Percentiles rank a stretch among this genome's conserved stretches.
These are phyloP conservation scores for Neodiprion pinetum DNA, from an alignment of 1,140 invertebrate genomes.

Conservation along the genomic window DNA sequence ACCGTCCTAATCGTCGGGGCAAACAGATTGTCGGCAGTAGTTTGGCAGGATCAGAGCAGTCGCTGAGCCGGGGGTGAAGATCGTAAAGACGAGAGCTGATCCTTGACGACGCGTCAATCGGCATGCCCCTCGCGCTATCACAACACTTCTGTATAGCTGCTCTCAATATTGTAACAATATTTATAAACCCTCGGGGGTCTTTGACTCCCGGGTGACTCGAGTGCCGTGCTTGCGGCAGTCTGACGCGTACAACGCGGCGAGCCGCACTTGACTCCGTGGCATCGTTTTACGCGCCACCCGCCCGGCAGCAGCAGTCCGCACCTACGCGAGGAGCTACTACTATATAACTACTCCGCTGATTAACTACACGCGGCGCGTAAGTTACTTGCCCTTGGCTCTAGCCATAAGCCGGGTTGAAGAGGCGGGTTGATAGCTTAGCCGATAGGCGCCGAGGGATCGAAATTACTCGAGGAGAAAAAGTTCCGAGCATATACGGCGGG, in stretches of 20 bases:
- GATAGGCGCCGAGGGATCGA: constrained; percentile 4
- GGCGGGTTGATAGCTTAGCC: not conserved
- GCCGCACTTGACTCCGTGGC: no score
- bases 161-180: constrained; percentile 39
- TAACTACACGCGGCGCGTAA: no score
- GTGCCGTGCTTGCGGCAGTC: not conserved
- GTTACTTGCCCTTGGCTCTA: no score
- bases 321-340: not conserved
- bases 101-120: constrained; percentile 37
- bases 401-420: not conserved
- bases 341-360: no score
- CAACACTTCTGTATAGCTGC: not conserved
- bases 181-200: constrained; percentile 46
- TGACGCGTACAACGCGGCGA: no score
- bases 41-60: not conserved
- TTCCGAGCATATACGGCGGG: not conserved
- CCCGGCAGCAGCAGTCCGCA: not conserved
- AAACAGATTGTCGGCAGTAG: constrained; percentile 36
- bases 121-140: constrained; percentile 43
- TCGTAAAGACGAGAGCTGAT: constrained; percentile 43
- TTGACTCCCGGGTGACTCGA: constrained; percentile 37
- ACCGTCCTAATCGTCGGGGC: constrained; percentile 33
- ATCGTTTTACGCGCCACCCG: not conserved
- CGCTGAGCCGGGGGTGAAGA: constrained; percentile 17
- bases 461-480: not conserved